phyloP scores from a whole-genome alignment of 2,113 vertebrate genomes.

The Phalacrocorax aristotelis region DNA sequence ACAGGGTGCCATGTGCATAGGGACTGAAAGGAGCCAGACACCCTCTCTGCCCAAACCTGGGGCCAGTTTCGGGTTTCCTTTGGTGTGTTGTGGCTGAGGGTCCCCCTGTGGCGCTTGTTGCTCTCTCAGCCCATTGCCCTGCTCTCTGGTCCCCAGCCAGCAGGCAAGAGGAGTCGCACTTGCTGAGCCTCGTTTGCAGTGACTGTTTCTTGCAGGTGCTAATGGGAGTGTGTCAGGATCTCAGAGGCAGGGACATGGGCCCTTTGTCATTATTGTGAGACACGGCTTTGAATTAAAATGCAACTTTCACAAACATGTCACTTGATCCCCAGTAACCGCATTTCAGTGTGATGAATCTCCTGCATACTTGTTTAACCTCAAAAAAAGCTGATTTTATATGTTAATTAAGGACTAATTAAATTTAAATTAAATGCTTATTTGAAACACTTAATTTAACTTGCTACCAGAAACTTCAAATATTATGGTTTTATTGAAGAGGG shows the following conservation, averaged over 20 bases:
- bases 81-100: background rate
- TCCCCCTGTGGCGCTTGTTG: background rate
- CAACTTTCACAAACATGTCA: slow-evolving; percentile 45
- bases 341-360: slow-evolving; percentile 71
- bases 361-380: slow-evolving; percentile 69
- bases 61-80: background rate
- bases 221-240: background rate
- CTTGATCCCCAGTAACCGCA: slow-evolving; percentile 70
- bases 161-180: background rate
- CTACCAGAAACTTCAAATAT: slow-evolving; percentile 68
- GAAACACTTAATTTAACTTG: slow-evolving; percentile 75
- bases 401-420: slow-evolving; percentile 79
- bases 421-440: slow-evolving; percentile 77
- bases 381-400: slow-evolving; percentile 75
- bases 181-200: background rate
- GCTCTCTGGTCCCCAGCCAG: background rate
- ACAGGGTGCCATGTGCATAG: rapidly evolving
- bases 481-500: slow-evolving; percentile 45
- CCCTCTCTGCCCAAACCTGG: background rate
- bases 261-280: background rate
- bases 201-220: slow-evolving; percentile 18
- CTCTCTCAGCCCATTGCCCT: background rate
- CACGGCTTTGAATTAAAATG: slow-evolving; percentile 32
- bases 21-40: background rate
- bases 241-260: background rate